Evolutionary conservation across 2,888 invertebrate genomes (phyloP).

Genomic region (Tetranychus piercei): DNA sequence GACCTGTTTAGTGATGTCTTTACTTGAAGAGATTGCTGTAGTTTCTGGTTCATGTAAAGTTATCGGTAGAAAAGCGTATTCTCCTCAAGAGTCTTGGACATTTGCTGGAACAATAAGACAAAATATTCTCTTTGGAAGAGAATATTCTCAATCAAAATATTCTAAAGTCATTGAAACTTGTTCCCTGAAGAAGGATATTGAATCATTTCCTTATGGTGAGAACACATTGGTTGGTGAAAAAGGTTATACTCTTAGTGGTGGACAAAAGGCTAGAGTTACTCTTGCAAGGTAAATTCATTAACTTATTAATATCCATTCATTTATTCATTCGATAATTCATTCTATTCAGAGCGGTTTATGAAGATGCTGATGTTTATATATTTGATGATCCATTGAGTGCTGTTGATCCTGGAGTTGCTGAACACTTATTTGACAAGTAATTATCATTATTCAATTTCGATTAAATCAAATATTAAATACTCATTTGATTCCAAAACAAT

Average conservation of each 20-base stretch:
- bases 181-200: slow-evolving; percentile 36
- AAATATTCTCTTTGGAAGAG: slow-evolving; percentile 3
- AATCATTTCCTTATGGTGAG: slow-evolving; percentile 36
- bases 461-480: no score
- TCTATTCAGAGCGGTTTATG: slow-evolving; percentile 1
- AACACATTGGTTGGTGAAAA: slow-evolving; percentile 38
- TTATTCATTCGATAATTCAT: not conserved
- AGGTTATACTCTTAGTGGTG: slow-evolving; percentile 41
- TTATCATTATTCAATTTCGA: not conserved
- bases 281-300: slow-evolving; percentile 33
- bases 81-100: slow-evolving; percentile 11
- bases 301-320: not conserved
- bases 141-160: slow-evolving; percentile 8
- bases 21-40: not conserved
- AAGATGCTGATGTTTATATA: slow-evolving; percentile 10
- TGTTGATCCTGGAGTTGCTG: slow-evolving; percentile 11
- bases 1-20: not conserved
- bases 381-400: slow-evolving; percentile 12
- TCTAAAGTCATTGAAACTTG: not conserved
- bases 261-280: slow-evolving; percentile 40
- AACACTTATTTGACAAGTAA: slow-evolving; percentile 7
- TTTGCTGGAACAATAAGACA: slow-evolving; percentile 3
- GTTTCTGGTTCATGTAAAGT: not conserved
- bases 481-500: no score
- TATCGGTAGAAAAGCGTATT: not conserved